Evolutionary conservation across 1,140 invertebrate species (phyloP).

Genomic region (Trinorchestia longiramus): DNA sequence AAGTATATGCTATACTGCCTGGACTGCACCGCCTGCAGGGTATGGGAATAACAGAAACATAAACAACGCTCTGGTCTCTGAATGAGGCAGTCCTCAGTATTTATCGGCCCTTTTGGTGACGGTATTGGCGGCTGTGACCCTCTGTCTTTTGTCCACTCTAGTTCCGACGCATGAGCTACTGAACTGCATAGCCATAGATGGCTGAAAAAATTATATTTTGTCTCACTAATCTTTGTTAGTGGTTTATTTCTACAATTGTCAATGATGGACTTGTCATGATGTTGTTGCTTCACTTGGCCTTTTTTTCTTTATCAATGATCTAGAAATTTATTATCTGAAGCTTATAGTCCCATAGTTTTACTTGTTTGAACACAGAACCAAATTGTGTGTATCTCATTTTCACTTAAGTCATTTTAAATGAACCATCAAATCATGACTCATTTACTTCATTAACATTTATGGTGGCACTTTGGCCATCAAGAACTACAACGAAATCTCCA

Average conservation of each 20-base stretch:
- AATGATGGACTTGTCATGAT: not conserved
- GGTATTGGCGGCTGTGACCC: not conserved
- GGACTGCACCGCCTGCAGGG: not conserved
- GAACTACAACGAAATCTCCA: not conserved
- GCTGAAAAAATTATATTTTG: not conserved
- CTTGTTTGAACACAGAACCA: not conserved
- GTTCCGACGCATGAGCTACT: not conserved
- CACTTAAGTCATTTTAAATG: not conserved
- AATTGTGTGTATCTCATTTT: not conserved
- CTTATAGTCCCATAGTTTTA: not conserved
- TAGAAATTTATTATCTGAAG: not conserved
- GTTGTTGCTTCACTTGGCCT: not conserved
- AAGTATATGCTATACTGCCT: not conserved
- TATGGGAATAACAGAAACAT: constrained; percentile 1
- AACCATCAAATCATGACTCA: not conserved
- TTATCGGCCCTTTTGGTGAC: not conserved
- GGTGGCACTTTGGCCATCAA: not conserved
- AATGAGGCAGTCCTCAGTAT: not conserved
- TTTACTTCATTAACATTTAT: not conserved
- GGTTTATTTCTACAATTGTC: not conserved
- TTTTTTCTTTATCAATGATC: not conserved
- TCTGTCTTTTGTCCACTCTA: not conserved
- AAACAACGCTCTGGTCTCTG: not conserved
- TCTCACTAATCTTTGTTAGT: not conserved
- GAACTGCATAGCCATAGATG: not conserved